These are phyloP conservation scores for Stigmatopora nigra DNA, from an alignment of 2,113 vertebrate genomes.

Conservation along the genomic window DNA sequence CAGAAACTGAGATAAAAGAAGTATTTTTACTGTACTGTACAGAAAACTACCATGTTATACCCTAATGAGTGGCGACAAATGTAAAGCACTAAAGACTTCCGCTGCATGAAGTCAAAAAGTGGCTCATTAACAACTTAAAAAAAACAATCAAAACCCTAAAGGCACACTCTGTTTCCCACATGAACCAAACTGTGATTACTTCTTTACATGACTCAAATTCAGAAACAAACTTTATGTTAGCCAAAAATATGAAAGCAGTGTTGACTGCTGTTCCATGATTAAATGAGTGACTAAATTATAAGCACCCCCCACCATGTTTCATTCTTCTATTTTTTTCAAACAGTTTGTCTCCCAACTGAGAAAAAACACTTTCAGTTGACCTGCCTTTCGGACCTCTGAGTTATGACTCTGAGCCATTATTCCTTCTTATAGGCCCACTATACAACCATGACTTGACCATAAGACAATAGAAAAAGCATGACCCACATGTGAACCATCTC, in stretches of 20 bases:
- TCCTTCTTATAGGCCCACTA: conserved; percentile 40
- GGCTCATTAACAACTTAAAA: conserved; percentile 43
- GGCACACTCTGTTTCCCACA: conserved; percentile 37
- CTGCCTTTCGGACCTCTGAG: conserved; percentile 6
- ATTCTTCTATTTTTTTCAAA: conserved; percentile 6
- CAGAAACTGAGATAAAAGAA: conserved; percentile 43
- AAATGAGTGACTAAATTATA: conserved; percentile 40
- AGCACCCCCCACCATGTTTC: conserved; percentile 32
- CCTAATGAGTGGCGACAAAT: conserved; percentile 37
- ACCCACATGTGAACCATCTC: conserved; percentile 47
- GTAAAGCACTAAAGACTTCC: conserved; percentile 32
- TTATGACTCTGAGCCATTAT: conserved; percentile 51
- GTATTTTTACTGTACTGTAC: conserved; percentile 34
- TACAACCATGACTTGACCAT: conserved; percentile 12
- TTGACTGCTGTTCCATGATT: conserved; percentile 25
- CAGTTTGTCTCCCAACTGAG: conserved; percentile 36
- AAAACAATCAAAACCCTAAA: conserved; percentile 32
- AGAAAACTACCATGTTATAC: conserved; percentile 38
- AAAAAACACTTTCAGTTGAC: conserved; percentile 40
- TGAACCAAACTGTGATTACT: conserved; percentile 33
- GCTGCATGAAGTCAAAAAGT: conserved; percentile 38
- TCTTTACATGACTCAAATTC: conserved; percentile 26
- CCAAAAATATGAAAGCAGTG: conserved; percentile 21
- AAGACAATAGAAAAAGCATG: conserved; percentile 43
- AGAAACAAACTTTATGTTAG: conserved; percentile 13